Conservation (phyloP, 2,888 invertebrate genomes). For the Prosapia bicincta region DNA sequence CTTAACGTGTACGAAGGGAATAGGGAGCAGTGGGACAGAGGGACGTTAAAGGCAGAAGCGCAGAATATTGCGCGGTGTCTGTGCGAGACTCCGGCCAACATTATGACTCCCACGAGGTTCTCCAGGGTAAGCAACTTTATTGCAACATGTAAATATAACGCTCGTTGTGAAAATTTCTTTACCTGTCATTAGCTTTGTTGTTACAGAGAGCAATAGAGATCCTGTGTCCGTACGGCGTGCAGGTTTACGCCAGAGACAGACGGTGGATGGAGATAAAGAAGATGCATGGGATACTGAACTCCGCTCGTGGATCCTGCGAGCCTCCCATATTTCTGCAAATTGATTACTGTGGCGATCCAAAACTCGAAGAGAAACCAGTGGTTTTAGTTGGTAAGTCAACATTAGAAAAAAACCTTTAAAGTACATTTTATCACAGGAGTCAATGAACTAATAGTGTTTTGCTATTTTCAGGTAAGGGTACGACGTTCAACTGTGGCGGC, state of each 20-base stretch:
- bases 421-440: too few relatives aligned
- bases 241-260: conserved; percentile 29
- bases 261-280: conserved; percentile 50
- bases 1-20: conserved; percentile 11
- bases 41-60: conserved; percentile 66
- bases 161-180: too few relatives aligned
- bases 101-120: conserved; percentile 74
- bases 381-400: conserved; percentile 62
- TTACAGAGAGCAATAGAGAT: conserved; percentile 27
- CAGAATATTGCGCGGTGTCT: conserved; percentile 75
- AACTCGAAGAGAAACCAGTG: conserved; percentile 52
- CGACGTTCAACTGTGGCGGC: conserved; percentile 45
- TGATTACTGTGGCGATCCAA: conserved; percentile 52
- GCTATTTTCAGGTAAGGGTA: conserved; percentile 30
- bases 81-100: conserved; percentile 77
- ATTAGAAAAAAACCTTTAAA: too few relatives aligned
- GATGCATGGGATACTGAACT: conserved; percentile 61
- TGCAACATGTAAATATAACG: too few relatives aligned
- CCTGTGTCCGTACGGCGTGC: conserved; percentile 33
- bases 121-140: conserved; percentile 54
- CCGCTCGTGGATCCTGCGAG: conserved; percentile 57
- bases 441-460: too few relatives aligned
- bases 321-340: conserved; percentile 64
- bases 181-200: too few relatives aligned
- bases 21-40: conserved; percentile 58